phyloP scores from a whole-genome alignment of 2,888 invertebrate genomes.

The Caenorhabditis sinica region DNA sequence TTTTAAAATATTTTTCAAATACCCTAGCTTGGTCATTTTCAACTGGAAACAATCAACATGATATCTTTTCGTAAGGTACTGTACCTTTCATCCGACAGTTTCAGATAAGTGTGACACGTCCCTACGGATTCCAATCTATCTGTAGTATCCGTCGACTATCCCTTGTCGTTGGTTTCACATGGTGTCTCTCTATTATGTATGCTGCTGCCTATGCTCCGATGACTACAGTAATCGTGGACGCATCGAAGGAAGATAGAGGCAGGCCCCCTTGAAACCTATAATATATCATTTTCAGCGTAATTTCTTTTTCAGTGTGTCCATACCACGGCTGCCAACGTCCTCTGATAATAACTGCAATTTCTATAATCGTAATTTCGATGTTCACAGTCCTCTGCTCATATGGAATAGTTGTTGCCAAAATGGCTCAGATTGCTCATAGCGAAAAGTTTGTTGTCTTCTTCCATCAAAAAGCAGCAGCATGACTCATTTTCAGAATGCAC shows the following conservation, averaged over 20 bases:
- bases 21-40: too few relatives aligned
- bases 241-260: conserved; percentile 60
- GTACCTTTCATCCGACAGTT: not conserved
- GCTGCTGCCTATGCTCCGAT: conserved; percentile 72
- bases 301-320: conserved; percentile 71
- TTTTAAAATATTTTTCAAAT: too few relatives aligned
- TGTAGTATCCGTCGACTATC: conserved; percentile 68
- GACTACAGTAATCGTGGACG: conserved; percentile 71
- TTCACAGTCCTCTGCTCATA: conserved; percentile 70
- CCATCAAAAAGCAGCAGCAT: not conserved
- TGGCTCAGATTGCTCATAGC: conserved; percentile 64
- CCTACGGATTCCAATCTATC: conserved; percentile 73
- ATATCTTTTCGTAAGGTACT: too few relatives aligned
- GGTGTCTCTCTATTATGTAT: conserved; percentile 72
- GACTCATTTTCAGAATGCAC: conserved; percentile 68
- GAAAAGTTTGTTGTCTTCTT: conserved; percentile 60
- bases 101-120: conserved; percentile 74
- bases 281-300: not conserved
- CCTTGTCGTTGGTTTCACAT: conserved; percentile 61
- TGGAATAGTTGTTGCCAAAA: conserved; percentile 69
- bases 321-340: conserved; percentile 74
- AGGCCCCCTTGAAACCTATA: not conserved
- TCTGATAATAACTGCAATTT: conserved; percentile 72
- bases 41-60: too few relatives aligned
- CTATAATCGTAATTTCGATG: conserved; percentile 71